Base-by-base conservation (phyloP, 2,888 invertebrate genomes). In the Acrocyrtus sp. region DNA sequence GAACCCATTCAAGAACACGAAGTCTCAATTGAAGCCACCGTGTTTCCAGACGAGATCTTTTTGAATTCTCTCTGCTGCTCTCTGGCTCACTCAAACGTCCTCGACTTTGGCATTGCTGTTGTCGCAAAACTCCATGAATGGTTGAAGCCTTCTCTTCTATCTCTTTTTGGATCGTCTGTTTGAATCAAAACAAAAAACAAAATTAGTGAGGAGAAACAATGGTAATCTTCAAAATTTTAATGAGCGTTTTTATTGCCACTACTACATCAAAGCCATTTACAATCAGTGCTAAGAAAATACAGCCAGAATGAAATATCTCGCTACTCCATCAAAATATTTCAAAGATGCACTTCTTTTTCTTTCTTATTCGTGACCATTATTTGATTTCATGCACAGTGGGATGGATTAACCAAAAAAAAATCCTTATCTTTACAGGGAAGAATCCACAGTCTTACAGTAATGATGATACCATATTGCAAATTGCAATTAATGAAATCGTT, bases 11-110 rank as follows among this genome's bases (percentile, higher is more conserved):
- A 72, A 81, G 70, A 50, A 81, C 77, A 39, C 79, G 66, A 27
- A 81, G 76, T 57, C 79, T 61, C 5, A 81, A 72, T 70, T 81
- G 81, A 68, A 76, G 77, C 80, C 80, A 80, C 41, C 80, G 78
- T 58, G 72, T 77, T 61, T 81, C 78, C 53, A 78, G 74, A 65
- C 78, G 74, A 27, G 72, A 67, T 47, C 77, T 66, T 50, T 74
- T 75, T 39, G 69, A 69, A 24, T 69, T 69, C 48, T 69, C 69
- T 34, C 61, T 69, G 34, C 48, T 47, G 15, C 26, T 60, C 15
- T 27, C 24, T 54, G 12, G 34, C 48, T 41, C 27, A 26, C 51
- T 60, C 15, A 34, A 26, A 27, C 70, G 78, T 56, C 74, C 76
- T 77, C 74, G 76, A 70, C 72, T 76, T 66, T 75, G 75, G 73